These are phyloP conservation scores for Electrona antarctica DNA, from an alignment of 2,113 vertebrate species.

Conservation along the genomic window DNA sequence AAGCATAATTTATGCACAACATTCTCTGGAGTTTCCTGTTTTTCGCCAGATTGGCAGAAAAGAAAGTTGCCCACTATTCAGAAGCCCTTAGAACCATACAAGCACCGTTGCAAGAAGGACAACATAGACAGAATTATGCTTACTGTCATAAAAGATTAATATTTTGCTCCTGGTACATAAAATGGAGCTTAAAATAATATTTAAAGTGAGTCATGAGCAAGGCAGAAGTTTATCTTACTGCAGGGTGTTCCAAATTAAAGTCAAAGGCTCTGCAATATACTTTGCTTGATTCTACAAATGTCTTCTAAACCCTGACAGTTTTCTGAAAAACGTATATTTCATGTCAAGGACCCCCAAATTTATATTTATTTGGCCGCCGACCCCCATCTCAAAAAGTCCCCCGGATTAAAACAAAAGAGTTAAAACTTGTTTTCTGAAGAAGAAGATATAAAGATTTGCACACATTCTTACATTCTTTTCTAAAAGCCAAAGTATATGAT, in stretches of 20 bases:
- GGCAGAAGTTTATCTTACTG: neutral
- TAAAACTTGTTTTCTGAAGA: no score
- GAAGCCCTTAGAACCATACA: constrained; percentile 10
- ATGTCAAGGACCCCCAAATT: no score
- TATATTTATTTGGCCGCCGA: no score
- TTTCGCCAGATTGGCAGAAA: constrained; percentile 33
- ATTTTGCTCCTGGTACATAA: constrained; percentile 15
- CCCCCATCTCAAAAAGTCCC: no score
- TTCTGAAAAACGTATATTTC: no score
- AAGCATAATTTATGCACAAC: neutral
- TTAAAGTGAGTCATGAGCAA: neutral
- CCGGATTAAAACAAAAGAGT: no score
- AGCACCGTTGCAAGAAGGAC: constrained; percentile 8
- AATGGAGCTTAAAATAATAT: neutral
- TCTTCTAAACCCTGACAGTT: no score
- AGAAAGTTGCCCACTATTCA: constrained; percentile 31
- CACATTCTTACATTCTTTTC: no score
- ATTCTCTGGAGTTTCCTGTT: constrained; percentile 1
- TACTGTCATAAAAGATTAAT: constrained; percentile 21
- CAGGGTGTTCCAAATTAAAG: neutral
- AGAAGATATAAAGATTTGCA: no score
- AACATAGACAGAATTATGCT: constrained; percentile 4
- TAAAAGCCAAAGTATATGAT: no score
- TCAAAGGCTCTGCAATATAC: neutral
- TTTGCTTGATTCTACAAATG: no score